Conservation (phyloP, 2,888 invertebrate genomes). For the Bugula neritina region DNA sequence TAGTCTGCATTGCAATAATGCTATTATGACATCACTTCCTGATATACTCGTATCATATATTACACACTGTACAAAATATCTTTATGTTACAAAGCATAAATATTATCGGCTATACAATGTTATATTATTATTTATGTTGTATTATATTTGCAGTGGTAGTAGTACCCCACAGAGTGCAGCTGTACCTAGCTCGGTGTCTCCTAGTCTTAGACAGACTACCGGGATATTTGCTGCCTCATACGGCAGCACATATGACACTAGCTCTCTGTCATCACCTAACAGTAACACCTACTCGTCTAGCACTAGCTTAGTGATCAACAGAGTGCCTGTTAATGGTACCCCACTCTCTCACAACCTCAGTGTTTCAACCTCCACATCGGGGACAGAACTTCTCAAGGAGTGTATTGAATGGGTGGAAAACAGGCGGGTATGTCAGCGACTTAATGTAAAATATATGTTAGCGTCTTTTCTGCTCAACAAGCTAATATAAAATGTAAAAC, state of each 20-base stretch:
- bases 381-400: constrained; percentile 65
- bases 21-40: too few relatives aligned
- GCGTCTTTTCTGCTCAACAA: too few relatives aligned
- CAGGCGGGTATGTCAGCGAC: constrained; percentile 63
- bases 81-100: too few relatives aligned
- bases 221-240: neutral
- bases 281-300: neutral
- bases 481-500: too few relatives aligned
- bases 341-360: constrained; percentile 8
- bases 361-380: neutral
- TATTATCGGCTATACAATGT: too few relatives aligned
- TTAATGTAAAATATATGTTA: too few relatives aligned
- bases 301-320: neutral
- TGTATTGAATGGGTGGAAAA: constrained; percentile 88
- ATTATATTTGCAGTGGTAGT: neutral
- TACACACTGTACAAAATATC: too few relatives aligned
- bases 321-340: neutral
- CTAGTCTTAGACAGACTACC: neutral
- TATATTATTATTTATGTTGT: neutral
- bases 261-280: neutral
- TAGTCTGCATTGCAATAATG: neutral
- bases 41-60: too few relatives aligned
- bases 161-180: neutral
- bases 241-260: neutral
- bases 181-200: constrained; percentile 1